phyloP scores from a whole-genome alignment of 1,140 invertebrate genomes.

The Scaptomyza pallida region DNA sequence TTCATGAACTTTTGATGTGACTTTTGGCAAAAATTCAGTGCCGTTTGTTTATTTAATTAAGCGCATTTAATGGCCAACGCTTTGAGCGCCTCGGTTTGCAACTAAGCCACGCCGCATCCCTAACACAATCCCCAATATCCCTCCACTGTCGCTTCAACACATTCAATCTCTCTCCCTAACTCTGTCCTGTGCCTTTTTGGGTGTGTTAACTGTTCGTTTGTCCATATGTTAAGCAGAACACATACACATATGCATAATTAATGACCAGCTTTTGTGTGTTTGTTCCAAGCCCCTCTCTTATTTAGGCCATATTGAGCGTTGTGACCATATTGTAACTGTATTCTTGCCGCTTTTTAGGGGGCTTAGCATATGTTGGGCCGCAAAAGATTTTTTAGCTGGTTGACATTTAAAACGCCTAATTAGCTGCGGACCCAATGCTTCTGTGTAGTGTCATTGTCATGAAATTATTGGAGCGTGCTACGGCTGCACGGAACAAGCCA shows the following conservation, averaged over 20 bases:
- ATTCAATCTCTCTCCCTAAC: not conserved
- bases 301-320: constrained; percentile 66
- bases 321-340: constrained; percentile 58
- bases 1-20: constrained; percentile 66
- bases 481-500: constrained; percentile 35
- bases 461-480: constrained; percentile 70
- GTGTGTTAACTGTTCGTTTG: constrained; percentile 24
- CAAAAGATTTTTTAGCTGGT: constrained; percentile 44
- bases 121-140: not conserved
- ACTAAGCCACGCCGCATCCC: not conserved
- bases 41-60: constrained; percentile 80
- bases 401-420: constrained; percentile 80
- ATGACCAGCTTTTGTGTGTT: constrained; percentile 58
- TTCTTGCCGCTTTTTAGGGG: constrained; percentile 30
- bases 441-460: constrained; percentile 47
- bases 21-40: constrained; percentile 49
- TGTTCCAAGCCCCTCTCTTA: constrained; percentile 38
- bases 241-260: constrained; percentile 69
- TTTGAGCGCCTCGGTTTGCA: constrained; percentile 33
- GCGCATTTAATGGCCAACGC: constrained; percentile 61
- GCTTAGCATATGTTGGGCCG: constrained; percentile 31
- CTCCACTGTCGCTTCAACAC: not conserved
- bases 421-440: constrained; percentile 50
- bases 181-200: not conserved
- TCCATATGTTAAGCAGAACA: constrained; percentile 27